Evolutionary conservation across 2,888 invertebrate genomes (phyloP).

Genomic region (Copidosoma aretas): DNA sequence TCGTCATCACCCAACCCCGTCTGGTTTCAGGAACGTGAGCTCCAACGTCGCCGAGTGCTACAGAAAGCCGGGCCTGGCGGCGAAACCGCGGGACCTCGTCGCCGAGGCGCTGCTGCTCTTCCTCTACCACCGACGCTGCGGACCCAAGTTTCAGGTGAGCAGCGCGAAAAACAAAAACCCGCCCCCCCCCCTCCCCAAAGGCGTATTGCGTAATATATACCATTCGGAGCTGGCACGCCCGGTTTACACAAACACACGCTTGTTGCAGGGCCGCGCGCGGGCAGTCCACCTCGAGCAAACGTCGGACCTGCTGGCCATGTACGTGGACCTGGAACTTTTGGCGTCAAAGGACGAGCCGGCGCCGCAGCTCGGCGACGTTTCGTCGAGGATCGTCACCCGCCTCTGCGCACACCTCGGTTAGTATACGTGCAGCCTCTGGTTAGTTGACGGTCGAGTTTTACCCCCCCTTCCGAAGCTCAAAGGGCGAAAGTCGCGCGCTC

Average conservation of each 20-base stretch:
- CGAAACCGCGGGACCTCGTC: constrained; percentile 60
- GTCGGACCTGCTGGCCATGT: constrained; percentile 62
- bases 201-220: too few species aligned
- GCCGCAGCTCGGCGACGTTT: constrained; percentile 53
- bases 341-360: constrained; percentile 54
- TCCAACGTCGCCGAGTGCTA: constrained; percentile 58
- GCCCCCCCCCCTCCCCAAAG: not conserved
- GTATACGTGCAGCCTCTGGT: constrained; percentile 22
- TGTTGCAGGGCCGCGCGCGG: constrained; percentile 54
- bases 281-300: constrained; percentile 59
- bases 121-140: constrained; percentile 57
- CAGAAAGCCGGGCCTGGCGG: constrained; percentile 58
- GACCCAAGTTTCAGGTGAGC: constrained; percentile 57
- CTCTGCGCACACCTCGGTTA: constrained; percentile 58
- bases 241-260: not conserved
- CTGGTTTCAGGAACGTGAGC: constrained; percentile 60
- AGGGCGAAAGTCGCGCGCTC: not conserved
- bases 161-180: too few species aligned
- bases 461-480: too few species aligned
- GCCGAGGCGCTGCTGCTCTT: constrained; percentile 60
- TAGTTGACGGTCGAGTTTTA: too few species aligned
- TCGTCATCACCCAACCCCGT: too few species aligned
- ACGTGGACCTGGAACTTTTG: constrained; percentile 62
- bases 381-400: constrained; percentile 54
- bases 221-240: not conserved